These are phyloP conservation scores for Clarias gariepinus DNA, from an alignment of 2,113 vertebrate species.

Conservation along the genomic window DNA sequence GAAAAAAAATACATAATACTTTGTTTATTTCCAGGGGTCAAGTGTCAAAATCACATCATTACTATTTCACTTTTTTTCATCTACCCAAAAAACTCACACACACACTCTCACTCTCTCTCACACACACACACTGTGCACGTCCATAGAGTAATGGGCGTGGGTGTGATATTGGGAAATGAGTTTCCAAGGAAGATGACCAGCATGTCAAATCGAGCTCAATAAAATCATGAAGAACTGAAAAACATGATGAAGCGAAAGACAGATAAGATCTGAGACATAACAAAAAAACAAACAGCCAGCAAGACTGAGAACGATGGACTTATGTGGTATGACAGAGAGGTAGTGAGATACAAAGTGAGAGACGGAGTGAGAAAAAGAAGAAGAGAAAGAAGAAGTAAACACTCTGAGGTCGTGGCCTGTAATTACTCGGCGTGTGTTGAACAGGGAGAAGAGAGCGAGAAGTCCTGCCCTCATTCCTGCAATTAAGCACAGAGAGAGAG, in stretches of 20 bases:
- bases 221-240: background rate
- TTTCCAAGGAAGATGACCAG: background rate
- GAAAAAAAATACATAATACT: background rate
- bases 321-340: background rate
- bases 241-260: background rate
- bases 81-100: background rate
- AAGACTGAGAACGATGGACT: background rate
- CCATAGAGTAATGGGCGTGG: background rate
- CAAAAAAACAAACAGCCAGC: background rate
- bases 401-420: conserved; percentile 13
- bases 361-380: background rate
- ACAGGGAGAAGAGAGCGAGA: background rate
- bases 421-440: conserved; percentile 18
- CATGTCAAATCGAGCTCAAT: background rate
- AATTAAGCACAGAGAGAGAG: background rate
- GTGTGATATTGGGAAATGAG: background rate
- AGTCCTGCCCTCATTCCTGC: conserved; percentile 11
- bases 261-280: background rate
- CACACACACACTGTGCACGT: background rate
- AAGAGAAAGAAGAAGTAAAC: conserved; percentile 15
- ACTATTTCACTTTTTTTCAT: background rate
- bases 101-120: background rate
- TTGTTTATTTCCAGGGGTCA: background rate
- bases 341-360: background rate
- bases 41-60: background rate